Evolutionary conservation across 2,113 vertebrate genomes (phyloP).

Genomic region (Bambusicola thoracicus): DNA sequence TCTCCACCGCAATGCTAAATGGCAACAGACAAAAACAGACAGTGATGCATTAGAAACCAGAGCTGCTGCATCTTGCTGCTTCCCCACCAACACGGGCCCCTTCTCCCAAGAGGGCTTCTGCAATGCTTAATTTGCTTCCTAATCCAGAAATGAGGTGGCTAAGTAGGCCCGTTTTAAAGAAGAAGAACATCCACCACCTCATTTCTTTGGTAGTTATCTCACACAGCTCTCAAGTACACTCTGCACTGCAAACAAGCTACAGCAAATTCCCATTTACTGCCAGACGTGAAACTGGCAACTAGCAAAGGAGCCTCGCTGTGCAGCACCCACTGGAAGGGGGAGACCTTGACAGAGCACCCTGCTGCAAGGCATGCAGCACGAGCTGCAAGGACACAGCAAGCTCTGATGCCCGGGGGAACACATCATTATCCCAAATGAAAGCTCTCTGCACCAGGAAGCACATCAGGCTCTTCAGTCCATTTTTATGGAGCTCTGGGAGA

Average conservation of each 20-base stretch:
- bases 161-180: constrained; percentile 2
- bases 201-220: not conserved
- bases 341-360: not conserved
- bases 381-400: not conserved
- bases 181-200: not conserved
- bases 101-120: not conserved
- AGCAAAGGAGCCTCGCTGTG: not conserved
- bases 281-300: not conserved
- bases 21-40: constrained; percentile 54
- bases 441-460: not conserved
- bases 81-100: not conserved
- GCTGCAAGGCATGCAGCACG: not conserved
- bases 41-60: constrained; percentile 12
- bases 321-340: not conserved
- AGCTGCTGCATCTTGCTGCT: not conserved
- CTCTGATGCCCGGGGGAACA: not conserved
- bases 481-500: not conserved
- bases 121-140: constrained; percentile 23
- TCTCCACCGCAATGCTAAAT: constrained; percentile 89
- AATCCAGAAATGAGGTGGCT: not conserved
- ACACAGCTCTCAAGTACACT: not conserved
- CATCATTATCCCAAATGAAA: not conserved
- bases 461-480: not conserved
- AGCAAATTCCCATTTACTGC: not conserved
- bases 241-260: not conserved